Evolutionary conservation across 2,888 invertebrate species (phyloP).

Genomic region (Conops quadrifasciatus): DNA sequence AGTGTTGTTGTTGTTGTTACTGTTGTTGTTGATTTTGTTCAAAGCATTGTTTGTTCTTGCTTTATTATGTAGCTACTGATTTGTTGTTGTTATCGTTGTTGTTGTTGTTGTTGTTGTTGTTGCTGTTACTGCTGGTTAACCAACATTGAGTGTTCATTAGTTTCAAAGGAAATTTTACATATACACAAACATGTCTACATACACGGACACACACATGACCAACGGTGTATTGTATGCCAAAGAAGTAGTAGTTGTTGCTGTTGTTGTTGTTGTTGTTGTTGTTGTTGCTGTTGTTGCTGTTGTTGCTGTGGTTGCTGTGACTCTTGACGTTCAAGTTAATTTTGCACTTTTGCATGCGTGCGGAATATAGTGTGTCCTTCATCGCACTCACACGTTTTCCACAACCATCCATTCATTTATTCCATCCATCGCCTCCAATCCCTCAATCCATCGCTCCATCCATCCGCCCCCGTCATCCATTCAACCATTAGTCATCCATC

Average conservation of each 20-base stretch:
- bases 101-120: slow-evolving; percentile 20
- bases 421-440: too few species aligned
- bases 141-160: slow-evolving; percentile 19
- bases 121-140: slow-evolving; percentile 17
- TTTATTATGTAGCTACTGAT: not conserved
- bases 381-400: not conserved
- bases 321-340: slow-evolving; percentile 13
- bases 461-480: too few species aligned
- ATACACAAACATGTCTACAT: not conserved
- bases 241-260: too few species aligned
- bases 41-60: not conserved
- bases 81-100: slow-evolving; percentile 9
- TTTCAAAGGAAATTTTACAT: slow-evolving; percentile 4
- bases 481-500: too few species aligned
- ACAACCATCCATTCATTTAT: not conserved
- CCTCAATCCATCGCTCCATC: too few species aligned
- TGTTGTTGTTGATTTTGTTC: not conserved
- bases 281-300: slow-evolving; percentile 21
- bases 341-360: slow-evolving; percentile 9
- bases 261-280: slow-evolving; percentile 10
- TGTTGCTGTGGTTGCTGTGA: not conserved
- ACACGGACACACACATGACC: not conserved
- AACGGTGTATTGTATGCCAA: too few species aligned
- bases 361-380: not conserved
- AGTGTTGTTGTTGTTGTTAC: not conserved